Evolutionary conservation across 2,797 vertebrate genomes (phyloP).

Genomic region (Crenuchus spilurus): DNA sequence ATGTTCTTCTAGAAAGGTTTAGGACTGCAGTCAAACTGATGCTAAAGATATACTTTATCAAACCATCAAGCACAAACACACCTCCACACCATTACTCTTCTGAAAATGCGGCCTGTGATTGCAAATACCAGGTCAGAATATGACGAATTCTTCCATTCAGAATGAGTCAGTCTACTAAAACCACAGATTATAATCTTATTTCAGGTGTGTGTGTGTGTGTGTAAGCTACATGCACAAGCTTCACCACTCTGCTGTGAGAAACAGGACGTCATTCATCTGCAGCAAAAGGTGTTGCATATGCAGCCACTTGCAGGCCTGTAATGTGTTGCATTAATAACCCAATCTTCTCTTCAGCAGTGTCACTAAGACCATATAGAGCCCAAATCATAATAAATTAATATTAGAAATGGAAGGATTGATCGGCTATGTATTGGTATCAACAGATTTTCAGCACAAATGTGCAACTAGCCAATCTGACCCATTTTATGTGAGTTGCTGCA

Average conservation of each 20-base stretch:
- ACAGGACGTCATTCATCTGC: neutral
- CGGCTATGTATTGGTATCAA: too few species aligned
- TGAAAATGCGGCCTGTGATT: neutral
- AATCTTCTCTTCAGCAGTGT: neutral
- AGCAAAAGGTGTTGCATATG: conserved; percentile 21
- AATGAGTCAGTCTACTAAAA: neutral
- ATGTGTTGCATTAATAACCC: neutral
- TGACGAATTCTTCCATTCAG: neutral
- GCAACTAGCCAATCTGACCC: too few species aligned
- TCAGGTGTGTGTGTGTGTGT: conserved; percentile 1
- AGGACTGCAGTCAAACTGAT: too few species aligned
- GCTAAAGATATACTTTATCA: too few species aligned
- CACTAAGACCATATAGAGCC: too few species aligned
- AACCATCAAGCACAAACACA: too few species aligned
- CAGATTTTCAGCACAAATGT: too few species aligned
- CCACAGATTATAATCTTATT: conserved; percentile 11
- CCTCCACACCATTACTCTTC: neutral
- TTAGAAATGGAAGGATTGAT: too few species aligned
- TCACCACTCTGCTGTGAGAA: neutral
- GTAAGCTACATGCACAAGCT: neutral
- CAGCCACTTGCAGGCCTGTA: conserved; percentile 4
- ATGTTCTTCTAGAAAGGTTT: too few species aligned
- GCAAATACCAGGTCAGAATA: neutral
- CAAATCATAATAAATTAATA: too few species aligned
- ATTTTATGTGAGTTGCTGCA: too few species aligned